Percentiles rank a stretch among this genome's conserved stretches.
Conservation (phyloP, 1,140 invertebrate genomes). For the Neoseiulus cucumeris region DNA sequence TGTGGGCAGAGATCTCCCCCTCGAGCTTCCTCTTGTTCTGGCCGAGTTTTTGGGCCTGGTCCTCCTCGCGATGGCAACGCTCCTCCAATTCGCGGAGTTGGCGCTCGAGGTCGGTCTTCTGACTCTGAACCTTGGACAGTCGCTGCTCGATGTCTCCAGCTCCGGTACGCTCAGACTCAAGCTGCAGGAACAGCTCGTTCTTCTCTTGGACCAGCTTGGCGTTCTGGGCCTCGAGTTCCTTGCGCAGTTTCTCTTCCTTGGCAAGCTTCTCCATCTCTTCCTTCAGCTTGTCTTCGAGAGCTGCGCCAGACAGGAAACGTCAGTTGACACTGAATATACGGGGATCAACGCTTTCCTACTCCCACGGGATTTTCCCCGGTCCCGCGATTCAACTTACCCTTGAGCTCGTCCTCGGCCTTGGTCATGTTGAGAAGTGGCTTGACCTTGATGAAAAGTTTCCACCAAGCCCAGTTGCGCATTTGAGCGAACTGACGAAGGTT, state of each 20-base stretch:
- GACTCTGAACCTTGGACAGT: constrained; percentile 70
- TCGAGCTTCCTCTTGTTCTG: constrained; percentile 89
- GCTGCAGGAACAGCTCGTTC: constrained; percentile 58
- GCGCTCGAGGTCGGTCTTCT: constrained; percentile 87
- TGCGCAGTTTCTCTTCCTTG: constrained; percentile 82
- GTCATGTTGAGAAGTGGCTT: constrained; percentile 96
- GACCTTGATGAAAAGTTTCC: constrained; percentile 97
- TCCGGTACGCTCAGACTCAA: constrained; percentile 76
- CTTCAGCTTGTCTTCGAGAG: constrained; percentile 76
- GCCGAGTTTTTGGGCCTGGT: constrained; percentile 73
- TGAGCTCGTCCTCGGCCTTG: constrained; percentile 94
- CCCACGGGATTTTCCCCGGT: neutral
- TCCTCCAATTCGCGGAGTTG: constrained; percentile 91
- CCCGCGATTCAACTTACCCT: constrained; percentile 27
- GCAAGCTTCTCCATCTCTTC: constrained; percentile 82
- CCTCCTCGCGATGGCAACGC: constrained; percentile 80
- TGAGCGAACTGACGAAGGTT: constrained; percentile 96
- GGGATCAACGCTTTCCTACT: neutral
- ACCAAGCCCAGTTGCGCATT: constrained; percentile 98
- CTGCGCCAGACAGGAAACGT: neutral
- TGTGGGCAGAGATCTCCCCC: constrained; percentile 69
- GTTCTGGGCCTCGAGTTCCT: constrained; percentile 85
- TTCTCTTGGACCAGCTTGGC: constrained; percentile 75
- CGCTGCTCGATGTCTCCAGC: constrained; percentile 76
- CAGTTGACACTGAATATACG: neutral